Evolutionary conservation across 2,888 invertebrate species (phyloP).

Genomic region (Punctoribates punctum): DNA sequence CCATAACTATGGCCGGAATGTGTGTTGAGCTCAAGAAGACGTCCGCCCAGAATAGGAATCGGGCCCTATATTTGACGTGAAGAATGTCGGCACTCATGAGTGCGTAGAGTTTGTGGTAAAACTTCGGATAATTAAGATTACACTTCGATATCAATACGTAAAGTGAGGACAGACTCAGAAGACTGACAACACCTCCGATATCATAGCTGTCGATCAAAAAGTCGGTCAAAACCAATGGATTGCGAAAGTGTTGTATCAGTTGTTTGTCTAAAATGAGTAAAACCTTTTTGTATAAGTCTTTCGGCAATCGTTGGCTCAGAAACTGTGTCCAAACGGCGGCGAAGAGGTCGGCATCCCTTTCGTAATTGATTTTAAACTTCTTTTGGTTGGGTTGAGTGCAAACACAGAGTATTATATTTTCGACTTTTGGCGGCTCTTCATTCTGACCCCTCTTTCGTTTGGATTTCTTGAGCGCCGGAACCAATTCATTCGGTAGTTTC

Average conservation of each 20-base stretch:
- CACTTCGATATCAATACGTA: slow-evolving; percentile 82
- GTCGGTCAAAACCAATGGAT: slow-evolving; percentile 80
- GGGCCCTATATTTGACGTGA: slow-evolving; percentile 79
- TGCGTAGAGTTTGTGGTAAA: slow-evolving; percentile 89
- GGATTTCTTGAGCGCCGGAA: not conserved
- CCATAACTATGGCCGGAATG: slow-evolving; percentile 82
- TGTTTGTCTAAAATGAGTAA: slow-evolving; percentile 75
- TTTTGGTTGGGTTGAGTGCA: not conserved
- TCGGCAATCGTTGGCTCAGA: slow-evolving; percentile 55
- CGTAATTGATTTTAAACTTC: slow-evolving; percentile 35
- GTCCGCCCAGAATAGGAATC: slow-evolving; percentile 82
- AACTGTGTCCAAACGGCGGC: slow-evolving; percentile 52
- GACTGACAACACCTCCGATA: slow-evolving; percentile 76
- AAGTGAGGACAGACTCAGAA: slow-evolving; percentile 86
- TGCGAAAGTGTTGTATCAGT: slow-evolving; percentile 72
- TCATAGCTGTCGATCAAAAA: slow-evolving; percentile 86
- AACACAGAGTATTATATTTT: slow-evolving; percentile 33
- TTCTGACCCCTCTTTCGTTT: not conserved
- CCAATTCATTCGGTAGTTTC: slow-evolving; percentile 20
- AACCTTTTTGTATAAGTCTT: slow-evolving; percentile 69
- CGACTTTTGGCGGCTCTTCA: not conserved
- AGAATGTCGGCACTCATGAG: slow-evolving; percentile 89
- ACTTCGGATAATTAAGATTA: slow-evolving; percentile 91
- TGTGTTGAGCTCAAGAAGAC: slow-evolving; percentile 91
- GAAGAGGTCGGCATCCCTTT: slow-evolving; percentile 47